These are phyloP conservation scores for Phenganax stokvisi DNA, from an alignment of 92 coral and sea anemone genomes.

Conservation along the genomic window DNA sequence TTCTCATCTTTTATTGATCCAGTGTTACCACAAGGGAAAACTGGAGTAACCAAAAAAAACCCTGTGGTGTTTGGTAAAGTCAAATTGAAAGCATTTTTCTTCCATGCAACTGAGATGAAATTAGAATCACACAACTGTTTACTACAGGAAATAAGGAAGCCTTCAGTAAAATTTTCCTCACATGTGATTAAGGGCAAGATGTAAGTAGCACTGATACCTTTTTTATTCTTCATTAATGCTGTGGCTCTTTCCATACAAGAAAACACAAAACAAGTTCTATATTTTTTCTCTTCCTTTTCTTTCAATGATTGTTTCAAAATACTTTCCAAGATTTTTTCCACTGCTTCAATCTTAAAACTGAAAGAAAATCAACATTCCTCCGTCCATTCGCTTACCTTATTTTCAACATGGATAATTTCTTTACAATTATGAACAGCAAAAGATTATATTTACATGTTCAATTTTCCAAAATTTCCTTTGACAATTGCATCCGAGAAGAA, in stretches of 20 bases:
- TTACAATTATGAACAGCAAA: background rate
- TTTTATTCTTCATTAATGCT: background rate
- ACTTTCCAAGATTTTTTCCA: background rate
- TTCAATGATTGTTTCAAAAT: background rate
- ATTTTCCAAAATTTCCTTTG: background rate
- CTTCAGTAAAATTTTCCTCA: no score
- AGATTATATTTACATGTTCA: slow-evolving; percentile 4
- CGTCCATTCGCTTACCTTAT: background rate
- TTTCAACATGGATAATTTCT: background rate
- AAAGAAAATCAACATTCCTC: background rate
- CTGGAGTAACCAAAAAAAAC: no score
- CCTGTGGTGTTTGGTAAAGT: no score
- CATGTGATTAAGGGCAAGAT: background rate
- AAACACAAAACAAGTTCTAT: background rate
- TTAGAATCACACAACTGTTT: no score
- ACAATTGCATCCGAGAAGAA: background rate
- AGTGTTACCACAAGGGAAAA: no score
- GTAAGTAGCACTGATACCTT: background rate
- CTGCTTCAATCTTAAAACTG: slow-evolving; percentile 11
- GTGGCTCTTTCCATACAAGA: slow-evolving; percentile 21
- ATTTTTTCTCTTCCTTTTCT: background rate
- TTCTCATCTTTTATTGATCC: no score
- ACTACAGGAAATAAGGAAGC: no score
- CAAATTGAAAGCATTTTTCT: no score
- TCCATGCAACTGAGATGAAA: no score